Percentiles rank a stretch among this genome's conserved stretches.
These are phyloP conservation scores for Tenthredo scrophulariae DNA, from an alignment of 2,888 invertebrate genomes.

Conservation along the genomic window DNA sequence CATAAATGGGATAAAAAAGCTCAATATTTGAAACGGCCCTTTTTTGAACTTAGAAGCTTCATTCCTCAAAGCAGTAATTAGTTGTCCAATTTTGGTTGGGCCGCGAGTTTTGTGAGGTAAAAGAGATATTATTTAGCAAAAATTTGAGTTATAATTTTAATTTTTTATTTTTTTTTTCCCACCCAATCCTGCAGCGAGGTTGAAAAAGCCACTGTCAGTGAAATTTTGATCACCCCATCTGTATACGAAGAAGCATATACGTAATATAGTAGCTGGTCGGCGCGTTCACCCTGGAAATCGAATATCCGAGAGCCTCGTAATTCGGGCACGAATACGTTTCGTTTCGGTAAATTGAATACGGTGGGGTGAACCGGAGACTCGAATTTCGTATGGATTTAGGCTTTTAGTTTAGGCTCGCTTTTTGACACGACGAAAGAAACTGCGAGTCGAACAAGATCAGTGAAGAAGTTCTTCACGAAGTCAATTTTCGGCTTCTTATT, in stretches of 20 bases:
- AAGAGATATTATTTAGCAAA: background rate
- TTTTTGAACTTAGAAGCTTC: too few species aligned
- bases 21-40: too few species aligned
- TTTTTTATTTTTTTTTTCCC: background rate
- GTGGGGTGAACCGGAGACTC: constrained; percentile 18
- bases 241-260: constrained; percentile 17
- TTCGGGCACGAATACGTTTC: constrained; percentile 41
- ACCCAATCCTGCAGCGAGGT: background rate
- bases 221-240: constrained; percentile 25
- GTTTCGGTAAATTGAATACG: constrained; percentile 46
- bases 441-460: background rate
- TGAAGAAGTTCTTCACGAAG: background rate
- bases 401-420: constrained; percentile 14
- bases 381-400: constrained; percentile 47
- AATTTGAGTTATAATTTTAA: background rate
- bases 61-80: too few species aligned
- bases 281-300: constrained; percentile 34
- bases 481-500: background rate
- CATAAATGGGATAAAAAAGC: too few species aligned
- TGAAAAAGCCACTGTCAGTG: constrained; percentile 12
- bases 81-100: too few species aligned
- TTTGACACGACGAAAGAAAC: background rate
- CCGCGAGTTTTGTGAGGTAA: background rate
- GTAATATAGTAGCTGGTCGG: constrained; percentile 26
- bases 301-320: constrained; percentile 41